Conservation (phyloP, 2,113 vertebrate species). For the Tympanuchus pallidicinctus region DNA sequence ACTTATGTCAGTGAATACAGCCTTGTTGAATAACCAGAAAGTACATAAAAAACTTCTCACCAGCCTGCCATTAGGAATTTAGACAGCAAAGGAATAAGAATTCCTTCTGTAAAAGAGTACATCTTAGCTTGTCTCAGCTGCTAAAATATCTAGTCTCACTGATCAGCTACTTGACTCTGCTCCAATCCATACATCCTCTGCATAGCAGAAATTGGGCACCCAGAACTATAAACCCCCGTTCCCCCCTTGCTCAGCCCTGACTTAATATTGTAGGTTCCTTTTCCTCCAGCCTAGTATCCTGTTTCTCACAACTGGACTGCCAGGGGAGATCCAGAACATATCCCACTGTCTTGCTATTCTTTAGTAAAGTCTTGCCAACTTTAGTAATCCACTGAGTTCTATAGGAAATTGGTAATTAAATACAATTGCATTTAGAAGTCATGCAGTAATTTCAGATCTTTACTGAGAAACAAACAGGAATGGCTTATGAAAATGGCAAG, state of each 20-base stretch:
- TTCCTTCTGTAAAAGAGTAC: not conserved
- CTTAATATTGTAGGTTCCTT: not conserved
- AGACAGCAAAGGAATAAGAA: not conserved
- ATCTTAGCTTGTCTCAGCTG: not conserved
- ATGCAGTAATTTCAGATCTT: not conserved
- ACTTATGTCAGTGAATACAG: not conserved
- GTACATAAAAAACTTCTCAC: not conserved
- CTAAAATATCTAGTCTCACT: too few relatives aligned
- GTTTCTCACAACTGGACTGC: accelerated
- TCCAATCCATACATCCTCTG: not conserved
- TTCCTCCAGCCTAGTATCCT: not conserved
- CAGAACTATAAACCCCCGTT: not conserved
- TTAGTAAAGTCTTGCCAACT: not conserved
- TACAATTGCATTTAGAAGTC: not conserved
- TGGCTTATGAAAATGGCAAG: not conserved
- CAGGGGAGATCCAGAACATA: not conserved
- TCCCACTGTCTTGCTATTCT: not conserved
- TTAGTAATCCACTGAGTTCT: not conserved
- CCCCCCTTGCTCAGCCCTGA: not conserved
- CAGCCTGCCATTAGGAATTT: not conserved
- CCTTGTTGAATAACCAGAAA: not conserved
- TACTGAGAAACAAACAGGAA: not conserved
- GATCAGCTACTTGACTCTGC: not conserved
- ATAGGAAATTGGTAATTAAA: not conserved
- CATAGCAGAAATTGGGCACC: not conserved